These are phyloP conservation scores for Drosophila kohkoa DNA, from an alignment of 1,140 invertebrate genomes.

Conservation along the genomic window DNA sequence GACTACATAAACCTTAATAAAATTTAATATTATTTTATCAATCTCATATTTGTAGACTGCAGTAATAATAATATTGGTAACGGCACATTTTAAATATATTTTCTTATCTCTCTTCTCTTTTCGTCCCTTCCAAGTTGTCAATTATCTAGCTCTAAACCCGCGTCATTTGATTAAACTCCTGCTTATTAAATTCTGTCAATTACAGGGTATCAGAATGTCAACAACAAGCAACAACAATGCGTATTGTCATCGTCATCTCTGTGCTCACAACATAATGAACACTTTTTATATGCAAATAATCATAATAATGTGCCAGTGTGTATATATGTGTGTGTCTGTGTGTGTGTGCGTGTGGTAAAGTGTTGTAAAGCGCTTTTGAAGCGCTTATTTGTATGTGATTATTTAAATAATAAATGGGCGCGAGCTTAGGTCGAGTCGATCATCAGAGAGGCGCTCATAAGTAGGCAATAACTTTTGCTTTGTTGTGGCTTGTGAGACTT, in stretches of 20 bases:
- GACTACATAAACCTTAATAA: too few relatives aligned
- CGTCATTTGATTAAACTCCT: neutral
- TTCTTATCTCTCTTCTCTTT: too few relatives aligned
- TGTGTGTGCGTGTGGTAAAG: conserved; percentile 45
- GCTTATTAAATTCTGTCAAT: neutral
- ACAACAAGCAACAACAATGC: conserved; percentile 23
- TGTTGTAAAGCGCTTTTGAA: conserved; percentile 72
- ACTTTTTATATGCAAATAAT: conserved; percentile 79
- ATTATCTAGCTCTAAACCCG: too few relatives aligned
- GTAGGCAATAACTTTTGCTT: conserved; percentile 78
- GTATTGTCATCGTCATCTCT: conserved; percentile 41
- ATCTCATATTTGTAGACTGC: too few relatives aligned
- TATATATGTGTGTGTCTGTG: conserved; percentile 14
- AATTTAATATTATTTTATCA: too few relatives aligned
- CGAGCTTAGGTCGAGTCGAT: conserved; percentile 32
- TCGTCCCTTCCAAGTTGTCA: too few relatives aligned
- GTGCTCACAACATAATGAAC: conserved; percentile 70
- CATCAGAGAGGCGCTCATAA: conserved; percentile 63
- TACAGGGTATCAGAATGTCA: conserved; percentile 10
- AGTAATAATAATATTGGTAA: too few relatives aligned
- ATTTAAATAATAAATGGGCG: conserved; percentile 79
- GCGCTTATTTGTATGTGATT: conserved; percentile 73
- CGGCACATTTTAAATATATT: too few relatives aligned
- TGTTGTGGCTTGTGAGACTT: conserved; percentile 36
- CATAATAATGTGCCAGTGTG: conserved; percentile 36